A percentile compares a stretch with the other conserved stretches of the same genome.
Conservation (phyloP, 2,888 invertebrate genomes). For the Caenorhabditis sulstoni region DNA sequence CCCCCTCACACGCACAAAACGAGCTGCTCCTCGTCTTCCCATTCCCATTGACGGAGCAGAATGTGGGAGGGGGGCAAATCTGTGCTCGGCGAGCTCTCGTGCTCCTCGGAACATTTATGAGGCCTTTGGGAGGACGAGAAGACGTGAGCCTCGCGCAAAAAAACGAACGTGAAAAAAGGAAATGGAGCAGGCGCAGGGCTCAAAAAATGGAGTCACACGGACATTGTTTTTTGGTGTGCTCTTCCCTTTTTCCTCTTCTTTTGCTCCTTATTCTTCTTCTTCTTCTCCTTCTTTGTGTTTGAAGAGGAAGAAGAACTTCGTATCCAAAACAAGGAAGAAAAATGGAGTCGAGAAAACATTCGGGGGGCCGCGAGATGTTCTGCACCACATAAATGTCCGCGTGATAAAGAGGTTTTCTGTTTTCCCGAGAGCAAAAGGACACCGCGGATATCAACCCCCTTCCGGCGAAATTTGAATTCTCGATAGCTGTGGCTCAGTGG, state of each 20-base stretch:
- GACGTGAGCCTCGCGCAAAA: no score
- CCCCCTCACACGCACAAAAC: no score
- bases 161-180: background rate
- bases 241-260: constrained; percentile 17
- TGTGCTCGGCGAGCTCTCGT: background rate
- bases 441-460: no score
- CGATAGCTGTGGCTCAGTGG: background rate
- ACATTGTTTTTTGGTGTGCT: constrained; percentile 27
- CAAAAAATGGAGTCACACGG: constrained; percentile 47
- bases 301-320: constrained; percentile 9
- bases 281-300: constrained; percentile 17
- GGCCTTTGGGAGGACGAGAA: constrained; percentile 25
- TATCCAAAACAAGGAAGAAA: constrained; percentile 29
- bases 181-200: constrained; percentile 5
- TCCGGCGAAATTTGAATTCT: no score
- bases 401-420: no score
- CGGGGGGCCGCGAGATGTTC: background rate
- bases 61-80: no score
- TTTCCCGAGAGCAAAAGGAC: no score
- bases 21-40: constrained; percentile 11
- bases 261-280: constrained; percentile 28
- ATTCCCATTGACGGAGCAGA: no score
- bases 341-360: background rate
- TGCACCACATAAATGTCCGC: background rate
- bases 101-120: constrained; percentile 40